phyloP scores from a whole-genome alignment of 2,888 invertebrate species.

The Chloroclysta siterata region DNA sequence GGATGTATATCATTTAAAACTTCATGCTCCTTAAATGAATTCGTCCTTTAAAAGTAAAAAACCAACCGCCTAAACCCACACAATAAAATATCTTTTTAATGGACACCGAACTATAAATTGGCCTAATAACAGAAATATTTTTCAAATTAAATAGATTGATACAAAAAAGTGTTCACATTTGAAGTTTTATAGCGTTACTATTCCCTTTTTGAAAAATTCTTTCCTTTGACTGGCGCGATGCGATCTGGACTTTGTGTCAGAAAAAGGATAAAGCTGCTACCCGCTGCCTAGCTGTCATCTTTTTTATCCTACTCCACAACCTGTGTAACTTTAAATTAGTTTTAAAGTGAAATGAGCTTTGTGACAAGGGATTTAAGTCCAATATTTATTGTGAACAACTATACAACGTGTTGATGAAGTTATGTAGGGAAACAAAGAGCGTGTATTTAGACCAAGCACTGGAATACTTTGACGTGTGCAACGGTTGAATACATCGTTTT shows the following conservation, averaged over 20 bases:
- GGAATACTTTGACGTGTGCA: too few relatives aligned
- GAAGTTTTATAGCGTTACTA: slow-evolving; percentile 74
- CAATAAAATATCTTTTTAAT: slow-evolving; percentile 78
- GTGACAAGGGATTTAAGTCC: neutral
- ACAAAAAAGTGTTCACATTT: slow-evolving; percentile 75
- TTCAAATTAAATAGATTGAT: slow-evolving; percentile 62
- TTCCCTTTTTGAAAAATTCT: slow-evolving; percentile 66
- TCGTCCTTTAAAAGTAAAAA: slow-evolving; percentile 59
- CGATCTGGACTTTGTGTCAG: slow-evolving; percentile 79
- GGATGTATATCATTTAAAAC: slow-evolving; percentile 44
- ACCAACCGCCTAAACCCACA: slow-evolving; percentile 71
- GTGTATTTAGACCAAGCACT: too few relatives aligned
- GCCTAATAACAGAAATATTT: slow-evolving; percentile 80
- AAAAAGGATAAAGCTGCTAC: slow-evolving; percentile 76
- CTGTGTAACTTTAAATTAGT: slow-evolving; percentile 5
- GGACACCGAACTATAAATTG: slow-evolving; percentile 74
- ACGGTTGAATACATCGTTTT: too few relatives aligned
- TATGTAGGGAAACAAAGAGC: too few relatives aligned
- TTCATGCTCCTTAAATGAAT: slow-evolving; percentile 54
- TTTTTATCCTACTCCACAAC: slow-evolving; percentile 54
- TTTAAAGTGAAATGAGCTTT: slow-evolving; percentile 3
- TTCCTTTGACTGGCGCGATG: slow-evolving; percentile 71
- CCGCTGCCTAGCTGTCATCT: slow-evolving; percentile 69
- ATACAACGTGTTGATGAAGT: too few relatives aligned
- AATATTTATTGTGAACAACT: neutral